phyloP scores from a whole-genome alignment of 2,888 invertebrate species.

The Sinodicranocentrus sp. region DNA sequence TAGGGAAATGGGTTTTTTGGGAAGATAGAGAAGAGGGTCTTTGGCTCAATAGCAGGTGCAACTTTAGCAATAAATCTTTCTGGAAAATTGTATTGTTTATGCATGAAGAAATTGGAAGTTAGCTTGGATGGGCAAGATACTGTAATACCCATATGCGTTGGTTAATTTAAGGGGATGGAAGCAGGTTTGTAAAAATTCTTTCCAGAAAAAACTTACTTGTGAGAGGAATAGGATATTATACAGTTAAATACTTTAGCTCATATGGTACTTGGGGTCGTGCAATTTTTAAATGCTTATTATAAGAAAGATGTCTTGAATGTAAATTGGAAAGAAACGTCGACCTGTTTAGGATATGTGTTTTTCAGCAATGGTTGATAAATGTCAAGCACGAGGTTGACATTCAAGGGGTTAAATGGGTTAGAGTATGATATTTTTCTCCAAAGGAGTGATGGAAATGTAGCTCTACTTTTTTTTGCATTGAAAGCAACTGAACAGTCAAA shows the following conservation, averaged over 20 bases:
- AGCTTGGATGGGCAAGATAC: too few relatives aligned
- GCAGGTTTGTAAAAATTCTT: not conserved
- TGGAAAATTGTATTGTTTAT: too few relatives aligned
- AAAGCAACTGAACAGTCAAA: too few relatives aligned
- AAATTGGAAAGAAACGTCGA: not conserved
- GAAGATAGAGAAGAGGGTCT: too few relatives aligned
- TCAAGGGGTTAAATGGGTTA: not conserved
- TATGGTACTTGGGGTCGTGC: not conserved
- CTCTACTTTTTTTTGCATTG: too few relatives aligned
- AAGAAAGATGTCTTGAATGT: not conserved
- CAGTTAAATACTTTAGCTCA: not conserved
- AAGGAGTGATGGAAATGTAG: too few relatives aligned
- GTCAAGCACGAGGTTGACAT: constrained; percentile 35
- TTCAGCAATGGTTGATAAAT: not conserved
- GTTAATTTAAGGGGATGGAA: too few relatives aligned
- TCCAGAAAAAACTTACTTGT: not conserved
- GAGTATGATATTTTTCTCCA: not conserved
- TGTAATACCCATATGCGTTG: too few relatives aligned
- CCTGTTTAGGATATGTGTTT: not conserved
- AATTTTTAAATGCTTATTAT: not conserved
- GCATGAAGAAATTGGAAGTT: too few relatives aligned
- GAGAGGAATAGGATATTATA: not conserved
- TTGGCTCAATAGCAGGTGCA: too few relatives aligned
- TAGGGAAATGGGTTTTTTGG: too few relatives aligned
- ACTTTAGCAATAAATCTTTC: too few relatives aligned